Evolutionary conservation across 2,113 vertebrate species (phyloP), one percentile per base, ranked within the genome.

Genomic region (Orycteropus afer): DNA sequence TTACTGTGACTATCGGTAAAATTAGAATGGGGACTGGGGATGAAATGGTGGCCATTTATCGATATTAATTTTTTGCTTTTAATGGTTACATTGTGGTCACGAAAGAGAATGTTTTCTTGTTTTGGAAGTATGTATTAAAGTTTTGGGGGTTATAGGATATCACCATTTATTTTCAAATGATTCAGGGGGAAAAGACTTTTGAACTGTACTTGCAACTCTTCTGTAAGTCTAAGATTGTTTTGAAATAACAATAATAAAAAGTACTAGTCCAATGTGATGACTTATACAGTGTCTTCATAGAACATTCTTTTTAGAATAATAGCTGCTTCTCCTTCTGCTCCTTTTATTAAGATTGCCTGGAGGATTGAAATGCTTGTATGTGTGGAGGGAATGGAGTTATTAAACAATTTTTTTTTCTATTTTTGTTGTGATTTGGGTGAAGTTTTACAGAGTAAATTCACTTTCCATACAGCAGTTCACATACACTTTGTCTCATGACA

Each of bases 141-240:
- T 93, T 65, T 73, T 71, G 51, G 13, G 12, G 23, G 2, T 81
- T 86, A 79, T 37, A 87, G 93, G 34, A 2, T 37, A 34, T 76
- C 25, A 55, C 32, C 9, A 57, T 4, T 57, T 49, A 69, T 18
- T 92, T 81, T 79, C 27, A 74, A 45, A 29, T 7, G 22, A 42
- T 82, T 81, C 11, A 59, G 3, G n/a, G 25, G 25, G n/a, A 27
- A 7, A 29, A 45, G 14, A 15, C 7, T 87, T 83, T 95, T 90
- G 37, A 67, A 79, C 42, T 49, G 14, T 47, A 34, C 17, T 22
- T 59, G 12, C 12, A 92, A 67, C 2, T 37, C 25, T 86, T 53
- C 69, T 63, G 2, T 59, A 87, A 76, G 5, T 86, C 86, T 88
- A 49, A 90, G 78, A 85, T 90, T 76, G 73, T 94, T 94, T 92